phyloP scores from a whole-genome alignment of 2,888 invertebrate genomes.

The Aphodius granarius region DNA sequence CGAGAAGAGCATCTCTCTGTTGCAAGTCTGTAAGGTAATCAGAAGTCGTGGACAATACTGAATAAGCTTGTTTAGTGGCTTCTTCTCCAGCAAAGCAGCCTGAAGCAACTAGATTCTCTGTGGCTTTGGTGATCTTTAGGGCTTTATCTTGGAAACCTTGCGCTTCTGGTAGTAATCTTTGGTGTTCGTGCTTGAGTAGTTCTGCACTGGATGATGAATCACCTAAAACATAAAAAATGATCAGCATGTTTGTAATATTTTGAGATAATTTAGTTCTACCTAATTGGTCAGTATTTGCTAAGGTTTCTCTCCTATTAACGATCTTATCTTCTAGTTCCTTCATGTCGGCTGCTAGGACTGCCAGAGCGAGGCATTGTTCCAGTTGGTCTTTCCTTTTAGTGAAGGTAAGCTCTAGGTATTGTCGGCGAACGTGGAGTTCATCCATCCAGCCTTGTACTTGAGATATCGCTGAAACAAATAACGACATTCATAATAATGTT shows the following conservation, averaged over 20 bases:
- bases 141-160: conserved; percentile 74
- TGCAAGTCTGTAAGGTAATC: conserved; percentile 74
- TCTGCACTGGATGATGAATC: conserved; percentile 72
- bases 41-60: conserved; percentile 65
- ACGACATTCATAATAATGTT: background rate
- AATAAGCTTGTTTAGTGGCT: conserved; percentile 67
- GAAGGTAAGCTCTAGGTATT: conserved; percentile 69
- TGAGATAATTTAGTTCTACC: conserved; percentile 46
- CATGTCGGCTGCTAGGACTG: conserved; percentile 72
- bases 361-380: conserved; percentile 76
- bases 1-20: conserved; percentile 67
- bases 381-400: conserved; percentile 71
- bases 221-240: conserved; percentile 54
- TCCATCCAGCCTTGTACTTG: conserved; percentile 78
- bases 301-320: conserved; percentile 58
- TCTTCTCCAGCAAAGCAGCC: conserved; percentile 73
- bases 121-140: conserved; percentile 74
- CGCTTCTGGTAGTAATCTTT: conserved; percentile 70
- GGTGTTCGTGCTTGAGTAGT: conserved; percentile 68
- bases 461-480: conserved; percentile 58
- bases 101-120: conserved; percentile 71
- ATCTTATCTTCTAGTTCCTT: conserved; percentile 64
- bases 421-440: conserved; percentile 72
- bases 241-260: background rate
- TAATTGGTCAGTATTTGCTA: conserved; percentile 62